Evolutionary conservation across 1,140 invertebrate genomes (phyloP).

Genomic region (Drosophila teissieri): DNA sequence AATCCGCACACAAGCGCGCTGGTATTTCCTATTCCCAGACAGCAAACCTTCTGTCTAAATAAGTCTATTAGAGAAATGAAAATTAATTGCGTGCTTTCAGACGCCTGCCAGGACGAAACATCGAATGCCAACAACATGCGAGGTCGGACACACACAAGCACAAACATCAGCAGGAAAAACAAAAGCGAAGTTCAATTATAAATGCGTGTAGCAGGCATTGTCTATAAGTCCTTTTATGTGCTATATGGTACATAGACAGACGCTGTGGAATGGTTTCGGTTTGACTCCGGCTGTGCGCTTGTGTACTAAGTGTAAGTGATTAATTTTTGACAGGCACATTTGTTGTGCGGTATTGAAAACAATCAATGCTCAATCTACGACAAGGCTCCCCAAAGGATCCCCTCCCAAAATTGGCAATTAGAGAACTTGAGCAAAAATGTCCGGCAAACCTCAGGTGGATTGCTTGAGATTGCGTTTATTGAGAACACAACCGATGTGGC

Average conservation of each 20-base stretch:
- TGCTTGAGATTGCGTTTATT: slow-evolving; percentile 32
- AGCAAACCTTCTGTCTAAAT: slow-evolving; percentile 55
- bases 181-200: slow-evolving; percentile 82
- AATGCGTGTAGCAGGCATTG: slow-evolving; percentile 74
- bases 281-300: slow-evolving; percentile 19
- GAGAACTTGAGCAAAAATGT: slow-evolving; percentile 34
- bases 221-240: slow-evolving; percentile 37
- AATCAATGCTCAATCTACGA: slow-evolving; percentile 77
- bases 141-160: slow-evolving; percentile 57
- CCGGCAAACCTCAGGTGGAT: slow-evolving; percentile 38
- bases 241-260: background rate
- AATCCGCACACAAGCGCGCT: slow-evolving; percentile 19
- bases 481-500: slow-evolving; percentile 17
- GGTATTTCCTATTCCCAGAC: background rate
- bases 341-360: slow-evolving; percentile 78
- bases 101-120: slow-evolving; percentile 56
- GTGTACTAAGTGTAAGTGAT: slow-evolving; percentile 79
- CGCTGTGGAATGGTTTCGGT: background rate
- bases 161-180: slow-evolving; percentile 41
- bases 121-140: slow-evolving; percentile 74
- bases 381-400: slow-evolving; percentile 52
- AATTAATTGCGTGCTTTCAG: slow-evolving; percentile 82
- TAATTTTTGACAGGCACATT: slow-evolving; percentile 80
- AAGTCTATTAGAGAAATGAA: slow-evolving; percentile 83
- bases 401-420: slow-evolving; percentile 18